phyloP scores from a whole-genome alignment of 2,888 invertebrate species.

The Blomia tropicalis region DNA sequence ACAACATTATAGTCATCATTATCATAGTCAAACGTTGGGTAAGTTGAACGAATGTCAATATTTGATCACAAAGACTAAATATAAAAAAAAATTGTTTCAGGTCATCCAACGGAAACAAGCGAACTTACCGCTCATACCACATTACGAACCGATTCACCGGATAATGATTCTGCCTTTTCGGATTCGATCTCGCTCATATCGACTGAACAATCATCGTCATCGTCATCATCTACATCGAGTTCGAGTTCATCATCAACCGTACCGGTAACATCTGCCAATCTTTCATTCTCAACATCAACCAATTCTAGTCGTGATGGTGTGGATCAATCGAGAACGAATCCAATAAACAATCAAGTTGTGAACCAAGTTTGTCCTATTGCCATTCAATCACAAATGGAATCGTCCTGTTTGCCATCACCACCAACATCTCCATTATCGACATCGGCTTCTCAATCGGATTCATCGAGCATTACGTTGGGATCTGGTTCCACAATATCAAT shows the following conservation, averaged over 20 bases:
- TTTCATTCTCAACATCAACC: not conserved
- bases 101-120: too few relatives aligned
- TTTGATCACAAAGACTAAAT: too few relatives aligned
- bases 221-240: not conserved
- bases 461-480: not conserved
- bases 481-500: not conserved
- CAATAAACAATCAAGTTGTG: not conserved
- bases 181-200: slow-evolving; percentile 86
- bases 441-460: not conserved
- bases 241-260: not conserved
- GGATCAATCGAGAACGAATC: not conserved
- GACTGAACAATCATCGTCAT: slow-evolving; percentile 57
- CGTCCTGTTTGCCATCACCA: slow-evolving; percentile 16
- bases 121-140: too few relatives aligned
- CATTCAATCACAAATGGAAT: slow-evolving; percentile 58
- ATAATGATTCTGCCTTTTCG: slow-evolving; percentile 95
- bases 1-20: not conserved
- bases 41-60: slow-evolving; percentile 5
- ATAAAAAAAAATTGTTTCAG: too few relatives aligned
- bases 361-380: not conserved
- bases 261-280: not conserved
- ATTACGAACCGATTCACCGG: slow-evolving; percentile 83
- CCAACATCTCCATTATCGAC: not conserved
- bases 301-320: not conserved
- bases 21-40: slow-evolving; percentile 13